phyloP scores from a whole-genome alignment of 1,140 invertebrate species.

The Solen grandis region DNA sequence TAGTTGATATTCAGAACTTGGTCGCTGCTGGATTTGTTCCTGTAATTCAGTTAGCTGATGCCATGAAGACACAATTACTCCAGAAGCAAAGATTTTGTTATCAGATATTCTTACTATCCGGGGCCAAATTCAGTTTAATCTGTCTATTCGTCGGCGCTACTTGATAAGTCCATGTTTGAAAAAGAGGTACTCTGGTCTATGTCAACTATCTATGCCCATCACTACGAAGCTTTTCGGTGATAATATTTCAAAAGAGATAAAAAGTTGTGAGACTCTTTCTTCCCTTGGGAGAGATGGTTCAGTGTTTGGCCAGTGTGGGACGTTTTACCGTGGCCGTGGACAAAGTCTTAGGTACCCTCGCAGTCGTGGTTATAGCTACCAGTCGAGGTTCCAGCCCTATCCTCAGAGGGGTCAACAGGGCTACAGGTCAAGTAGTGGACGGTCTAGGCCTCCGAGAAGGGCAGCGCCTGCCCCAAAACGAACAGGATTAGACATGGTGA shows the following conservation, averaged over 20 bases:
- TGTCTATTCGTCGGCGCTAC: constrained; percentile 8
- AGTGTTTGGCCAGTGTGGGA: no score
- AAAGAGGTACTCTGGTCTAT: constrained; percentile 13
- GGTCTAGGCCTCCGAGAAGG: constrained; percentile 1
- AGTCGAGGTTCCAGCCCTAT: no score
- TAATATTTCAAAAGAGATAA: constrained; percentile 25
- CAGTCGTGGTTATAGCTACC: not conserved
- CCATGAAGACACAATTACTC: constrained; percentile 9
- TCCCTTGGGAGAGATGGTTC: constrained; percentile 12
- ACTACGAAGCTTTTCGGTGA: constrained; percentile 27
- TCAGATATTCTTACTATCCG: constrained; percentile 4
- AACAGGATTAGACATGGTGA: constrained; percentile 10
- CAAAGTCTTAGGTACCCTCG: constrained; percentile 1
- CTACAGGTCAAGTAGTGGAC: no score
- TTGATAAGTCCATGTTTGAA: constrained; percentile 4
- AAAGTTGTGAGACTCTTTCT: not conserved
- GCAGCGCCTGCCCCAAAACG: constrained; percentile 22
- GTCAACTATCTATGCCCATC: no score
- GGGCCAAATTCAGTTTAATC: constrained; percentile 20
- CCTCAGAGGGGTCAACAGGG: no score
- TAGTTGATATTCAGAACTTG: constrained; percentile 37
- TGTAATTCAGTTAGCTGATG: constrained; percentile 5
- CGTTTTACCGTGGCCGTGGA: not conserved
- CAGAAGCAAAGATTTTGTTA: not conserved
- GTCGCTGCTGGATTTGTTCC: constrained; percentile 13